Conservation (phyloP, 2,888 invertebrate genomes). For the Crematogaster levior region DNA sequence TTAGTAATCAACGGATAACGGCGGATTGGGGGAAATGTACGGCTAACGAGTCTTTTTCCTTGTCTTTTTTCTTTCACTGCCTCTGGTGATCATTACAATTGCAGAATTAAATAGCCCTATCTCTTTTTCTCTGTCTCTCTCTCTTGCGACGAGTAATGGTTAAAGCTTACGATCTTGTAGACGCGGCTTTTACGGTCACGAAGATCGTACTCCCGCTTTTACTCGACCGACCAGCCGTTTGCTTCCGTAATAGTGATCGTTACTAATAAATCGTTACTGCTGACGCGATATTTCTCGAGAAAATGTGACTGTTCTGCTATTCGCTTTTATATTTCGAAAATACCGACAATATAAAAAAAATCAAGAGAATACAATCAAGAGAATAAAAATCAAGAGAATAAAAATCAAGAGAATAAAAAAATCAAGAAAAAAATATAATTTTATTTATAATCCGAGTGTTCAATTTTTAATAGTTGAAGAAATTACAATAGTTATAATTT, state of each 20-base stretch:
- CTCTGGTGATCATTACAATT: background rate
- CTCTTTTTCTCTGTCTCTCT: background rate
- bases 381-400: no score
- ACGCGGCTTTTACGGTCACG: constrained; percentile 31
- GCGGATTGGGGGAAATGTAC: constrained; percentile 21
- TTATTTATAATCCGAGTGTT: background rate
- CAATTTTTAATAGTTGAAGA: background rate
- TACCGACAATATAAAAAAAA: background rate
- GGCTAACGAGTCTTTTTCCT: constrained; percentile 42
- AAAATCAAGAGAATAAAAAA: background rate
- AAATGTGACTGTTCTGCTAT: background rate
- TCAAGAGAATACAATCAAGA: background rate
- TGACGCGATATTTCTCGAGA: background rate
- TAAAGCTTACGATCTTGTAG: constrained; percentile 46
- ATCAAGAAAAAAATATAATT: no score
- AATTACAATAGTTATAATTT: background rate
- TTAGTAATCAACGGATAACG: constrained; percentile 16
- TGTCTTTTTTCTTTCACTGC: background rate
- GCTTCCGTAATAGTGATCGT: constrained; percentile 17
- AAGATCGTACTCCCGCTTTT: constrained; percentile 19
- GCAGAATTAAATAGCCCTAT: background rate
- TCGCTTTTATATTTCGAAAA: background rate
- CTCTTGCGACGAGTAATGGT: constrained; percentile 1
- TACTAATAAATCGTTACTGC: constrained; percentile 33
- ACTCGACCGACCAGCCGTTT: constrained; percentile 1